These are phyloP conservation scores for Rhagoletis zephyria DNA, from an alignment of 1,140 invertebrate species.

Conservation along the genomic window DNA sequence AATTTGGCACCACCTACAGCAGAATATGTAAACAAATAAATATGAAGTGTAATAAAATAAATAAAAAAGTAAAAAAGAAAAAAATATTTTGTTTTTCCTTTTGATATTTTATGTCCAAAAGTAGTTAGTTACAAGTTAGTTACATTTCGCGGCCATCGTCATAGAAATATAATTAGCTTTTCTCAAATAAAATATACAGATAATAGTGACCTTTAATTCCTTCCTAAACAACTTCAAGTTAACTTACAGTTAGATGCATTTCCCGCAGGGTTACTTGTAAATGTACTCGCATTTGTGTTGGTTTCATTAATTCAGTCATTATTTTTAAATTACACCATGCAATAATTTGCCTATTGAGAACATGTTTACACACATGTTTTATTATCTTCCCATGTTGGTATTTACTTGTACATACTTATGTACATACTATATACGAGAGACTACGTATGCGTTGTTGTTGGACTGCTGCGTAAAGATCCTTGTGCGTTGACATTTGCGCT, in stretches of 20 bases:
- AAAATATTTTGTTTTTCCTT: no score
- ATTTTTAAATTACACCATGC: constrained; percentile 39
- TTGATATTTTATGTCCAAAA: no score
- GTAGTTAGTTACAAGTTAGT: no score
- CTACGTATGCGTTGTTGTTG: background rate
- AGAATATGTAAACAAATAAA: no score
- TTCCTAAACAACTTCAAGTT: no score
- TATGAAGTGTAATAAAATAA: no score
- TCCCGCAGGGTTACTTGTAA: background rate
- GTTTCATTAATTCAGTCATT: constrained; percentile 44
- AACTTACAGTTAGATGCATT: background rate
- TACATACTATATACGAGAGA: background rate
- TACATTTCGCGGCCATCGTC: no score
- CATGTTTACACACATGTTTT: constrained; percentile 9
- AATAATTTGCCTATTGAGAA: constrained; percentile 44
- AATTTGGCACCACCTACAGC: no score
- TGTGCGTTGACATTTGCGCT: constrained; percentile 10
- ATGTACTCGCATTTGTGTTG: background rate
- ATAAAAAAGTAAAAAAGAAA: no score
- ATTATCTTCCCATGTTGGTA: background rate
- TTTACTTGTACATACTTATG: background rate
- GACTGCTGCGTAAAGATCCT: background rate
- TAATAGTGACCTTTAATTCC: no score
- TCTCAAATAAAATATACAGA: no score
- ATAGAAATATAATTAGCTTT: no score